These are phyloP conservation scores for Phenganax subtilis DNA, from an alignment of 92 coral and sea anemone species.

Conservation along the genomic window DNA sequence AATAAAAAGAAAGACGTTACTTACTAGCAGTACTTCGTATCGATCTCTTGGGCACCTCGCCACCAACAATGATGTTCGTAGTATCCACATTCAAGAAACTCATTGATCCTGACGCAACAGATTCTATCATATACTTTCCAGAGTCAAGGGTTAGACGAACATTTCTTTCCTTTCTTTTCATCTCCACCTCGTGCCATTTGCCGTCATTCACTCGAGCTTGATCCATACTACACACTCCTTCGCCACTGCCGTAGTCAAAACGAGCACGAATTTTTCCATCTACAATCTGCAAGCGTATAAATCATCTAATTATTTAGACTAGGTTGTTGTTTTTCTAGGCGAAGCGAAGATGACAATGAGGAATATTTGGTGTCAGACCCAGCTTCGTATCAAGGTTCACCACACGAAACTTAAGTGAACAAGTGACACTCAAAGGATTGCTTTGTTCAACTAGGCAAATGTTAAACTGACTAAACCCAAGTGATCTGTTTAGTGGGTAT, in stretches of 20 bases:
- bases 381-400: too few relatives aligned
- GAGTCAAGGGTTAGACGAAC: conserved; percentile 80
- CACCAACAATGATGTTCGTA: conserved; percentile 30
- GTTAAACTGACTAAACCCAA: too few relatives aligned
- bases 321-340: too few relatives aligned
- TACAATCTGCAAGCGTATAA: conserved; percentile 56
- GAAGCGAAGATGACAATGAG: too few relatives aligned
- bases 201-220: conserved; percentile 82
- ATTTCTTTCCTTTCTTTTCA: conserved; percentile 88
- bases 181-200: conserved; percentile 91
- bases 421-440: too few relatives aligned
- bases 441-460: too few relatives aligned
- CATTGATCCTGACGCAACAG: conserved; percentile 91
- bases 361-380: too few relatives aligned
- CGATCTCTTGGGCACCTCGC: conserved; percentile 22
- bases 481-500: too few relatives aligned
- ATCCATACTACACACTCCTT: conserved; percentile 80
- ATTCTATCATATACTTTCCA: conserved; percentile 79
- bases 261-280: conserved; percentile 86
- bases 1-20: background rate
- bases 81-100: conserved; percentile 76
- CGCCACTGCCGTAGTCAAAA: conserved; percentile 94
- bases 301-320: background rate
- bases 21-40: conserved; percentile 7
- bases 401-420: too few relatives aligned